phyloP scores from a whole-genome alignment of 1,140 invertebrate species.

The Diorhabda carinulata region DNA sequence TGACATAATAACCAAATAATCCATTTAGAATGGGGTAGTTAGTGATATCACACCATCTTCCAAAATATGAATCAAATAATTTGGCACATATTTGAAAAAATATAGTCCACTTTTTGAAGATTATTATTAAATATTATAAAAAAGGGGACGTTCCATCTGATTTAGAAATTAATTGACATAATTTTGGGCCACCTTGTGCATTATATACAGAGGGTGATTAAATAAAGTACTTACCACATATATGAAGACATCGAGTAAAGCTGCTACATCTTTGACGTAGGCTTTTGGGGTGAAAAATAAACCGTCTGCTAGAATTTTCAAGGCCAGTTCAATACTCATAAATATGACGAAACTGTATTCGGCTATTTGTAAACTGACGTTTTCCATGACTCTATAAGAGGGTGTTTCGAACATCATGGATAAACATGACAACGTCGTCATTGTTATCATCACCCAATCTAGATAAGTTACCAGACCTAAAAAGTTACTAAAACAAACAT shows the following conservation, averaged over 20 bases:
- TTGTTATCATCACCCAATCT: constrained; percentile 99
- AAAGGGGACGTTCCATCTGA: too few relatives aligned
- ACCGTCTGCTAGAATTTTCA: constrained; percentile 97
- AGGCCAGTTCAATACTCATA: constrained; percentile 93
- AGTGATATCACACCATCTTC: too few relatives aligned
- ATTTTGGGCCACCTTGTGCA: too few relatives aligned
- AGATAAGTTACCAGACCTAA: constrained; percentile 96
- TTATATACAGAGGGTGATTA: not conserved
- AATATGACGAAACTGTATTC: constrained; percentile 98
- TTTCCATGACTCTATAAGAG: constrained; percentile 79
- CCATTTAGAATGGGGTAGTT: too few relatives aligned
- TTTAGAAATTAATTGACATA: too few relatives aligned
- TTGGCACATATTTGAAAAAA: too few relatives aligned
- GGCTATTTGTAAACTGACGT: constrained; percentile 82
- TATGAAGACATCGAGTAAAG: constrained; percentile 95
- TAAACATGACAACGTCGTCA: constrained; percentile 94
- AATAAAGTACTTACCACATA: constrained; percentile 71
- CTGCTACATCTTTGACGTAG: constrained; percentile 95
- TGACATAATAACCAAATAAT: too few relatives aligned
- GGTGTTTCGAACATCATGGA: constrained; percentile 99
- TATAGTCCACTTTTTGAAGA: too few relatives aligned
- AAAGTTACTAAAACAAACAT: constrained; percentile 74
- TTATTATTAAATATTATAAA: too few relatives aligned
- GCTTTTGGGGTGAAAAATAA: constrained; percentile 99
- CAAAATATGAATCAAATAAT: too few relatives aligned